Conservation (phyloP, 1,140 invertebrate species). For the Gerris buenoi region DNA sequence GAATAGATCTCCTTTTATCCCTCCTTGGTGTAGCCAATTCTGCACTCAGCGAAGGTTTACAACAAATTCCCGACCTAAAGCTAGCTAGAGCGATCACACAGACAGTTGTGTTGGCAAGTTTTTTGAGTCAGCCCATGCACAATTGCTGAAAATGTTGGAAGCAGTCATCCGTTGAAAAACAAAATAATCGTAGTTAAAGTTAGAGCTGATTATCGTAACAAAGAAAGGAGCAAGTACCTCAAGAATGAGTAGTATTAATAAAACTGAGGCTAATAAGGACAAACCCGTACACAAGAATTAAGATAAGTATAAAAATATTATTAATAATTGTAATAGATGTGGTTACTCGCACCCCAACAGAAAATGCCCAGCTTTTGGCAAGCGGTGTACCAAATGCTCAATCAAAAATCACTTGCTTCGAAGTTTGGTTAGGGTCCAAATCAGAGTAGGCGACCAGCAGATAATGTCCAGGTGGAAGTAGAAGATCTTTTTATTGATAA, state of each 20-base stretch:
- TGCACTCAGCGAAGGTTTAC: background rate
- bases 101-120: background rate
- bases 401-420: background rate
- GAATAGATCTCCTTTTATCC: too few species aligned
- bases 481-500: too few species aligned
- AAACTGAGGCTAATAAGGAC: too few species aligned
- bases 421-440: background rate
- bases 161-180: too few species aligned
- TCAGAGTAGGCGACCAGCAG: background rate
- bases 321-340: background rate
- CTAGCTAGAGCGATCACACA: background rate
- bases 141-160: background rate
- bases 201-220: too few species aligned
- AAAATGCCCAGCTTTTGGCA: background rate
- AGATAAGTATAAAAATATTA: background rate
- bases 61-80: background rate
- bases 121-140: background rate
- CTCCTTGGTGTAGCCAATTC: background rate
- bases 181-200: too few species aligned
- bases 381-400: background rate
- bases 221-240: too few species aligned
- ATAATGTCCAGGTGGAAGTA: background rate
- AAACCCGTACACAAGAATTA: too few species aligned
- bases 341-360: background rate
- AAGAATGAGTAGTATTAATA: too few species aligned